Percentiles rank a stretch among this genome's conserved stretches.
Evolutionary conservation across 2,113 vertebrate genomes (phyloP).

Genomic region (Nothocercus nigrocapillus): DNA sequence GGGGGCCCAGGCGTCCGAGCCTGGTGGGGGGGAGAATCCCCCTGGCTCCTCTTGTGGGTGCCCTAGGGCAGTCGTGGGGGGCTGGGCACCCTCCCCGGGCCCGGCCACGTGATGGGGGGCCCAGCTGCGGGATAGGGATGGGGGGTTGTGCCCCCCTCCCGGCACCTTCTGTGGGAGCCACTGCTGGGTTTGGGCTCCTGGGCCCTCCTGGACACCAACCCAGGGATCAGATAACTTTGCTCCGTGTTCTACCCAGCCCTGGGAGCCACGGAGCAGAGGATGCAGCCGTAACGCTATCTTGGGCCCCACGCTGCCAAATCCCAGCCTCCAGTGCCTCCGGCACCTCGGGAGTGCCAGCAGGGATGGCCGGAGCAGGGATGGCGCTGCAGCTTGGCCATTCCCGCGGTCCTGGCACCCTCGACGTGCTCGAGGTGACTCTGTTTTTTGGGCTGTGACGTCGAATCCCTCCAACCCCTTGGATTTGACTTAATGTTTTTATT

Average conservation of each 20-base stretch:
- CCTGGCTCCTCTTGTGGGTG: no score
- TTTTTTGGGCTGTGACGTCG: rapidly evolving
- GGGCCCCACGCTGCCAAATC: neutral
- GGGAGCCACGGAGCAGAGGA: neutral
- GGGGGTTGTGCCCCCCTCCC: neutral
- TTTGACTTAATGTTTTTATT: rapidly evolving
- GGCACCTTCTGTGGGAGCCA: rapidly evolving
- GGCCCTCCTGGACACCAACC: rapidly evolving
- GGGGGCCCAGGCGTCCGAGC: neutral
- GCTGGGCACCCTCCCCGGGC: no score
- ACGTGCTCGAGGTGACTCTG: neutral
- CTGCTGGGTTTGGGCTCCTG: neutral
- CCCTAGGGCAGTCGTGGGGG: neutral
- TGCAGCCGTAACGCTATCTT: neutral
- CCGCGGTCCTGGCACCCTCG: rapidly evolving
- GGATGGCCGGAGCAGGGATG: neutral
- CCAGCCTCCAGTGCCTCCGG: neutral
- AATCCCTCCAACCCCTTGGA: rapidly evolving
- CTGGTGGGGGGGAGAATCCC: neutral
- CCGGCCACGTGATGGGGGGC: no score
- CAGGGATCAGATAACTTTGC: neutral
- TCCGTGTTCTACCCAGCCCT: rapidly evolving
- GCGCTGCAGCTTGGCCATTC: rapidly evolving
- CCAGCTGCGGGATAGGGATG: no score
- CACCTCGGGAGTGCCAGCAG: no score